Percentiles rank a stretch among this genome's conserved stretches.
phyloP scores from a whole-genome alignment of 2,797 vertebrate genomes.

The Cottoperca gobio region DNA sequence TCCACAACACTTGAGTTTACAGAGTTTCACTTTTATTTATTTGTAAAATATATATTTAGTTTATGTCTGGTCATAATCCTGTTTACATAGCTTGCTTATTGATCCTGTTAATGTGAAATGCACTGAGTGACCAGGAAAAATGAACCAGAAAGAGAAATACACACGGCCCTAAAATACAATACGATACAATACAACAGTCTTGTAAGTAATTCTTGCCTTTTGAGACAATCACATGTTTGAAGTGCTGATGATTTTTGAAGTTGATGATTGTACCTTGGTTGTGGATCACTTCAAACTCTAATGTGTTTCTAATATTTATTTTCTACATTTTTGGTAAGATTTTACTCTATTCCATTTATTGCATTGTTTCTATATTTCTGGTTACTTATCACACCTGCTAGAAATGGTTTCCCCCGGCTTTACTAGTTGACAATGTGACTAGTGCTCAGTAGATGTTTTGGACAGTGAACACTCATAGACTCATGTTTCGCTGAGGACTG shows the following conservation, averaged over 20 bases:
- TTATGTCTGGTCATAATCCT: slow-evolving; percentile 12
- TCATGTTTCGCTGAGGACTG: too few relatives aligned
- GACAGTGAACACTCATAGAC: neutral
- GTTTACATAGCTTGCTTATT: slow-evolving; percentile 12
- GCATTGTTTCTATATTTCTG: neutral
- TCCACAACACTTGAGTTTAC: neutral
- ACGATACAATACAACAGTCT: neutral
- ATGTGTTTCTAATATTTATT: neutral
- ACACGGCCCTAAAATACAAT: neutral
- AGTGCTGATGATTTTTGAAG: neutral
- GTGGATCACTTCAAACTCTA: neutral
- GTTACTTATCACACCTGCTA: neutral
- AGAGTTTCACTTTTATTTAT: neutral
- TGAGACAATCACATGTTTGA: neutral
- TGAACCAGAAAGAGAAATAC: neutral
- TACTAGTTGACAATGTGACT: neutral
- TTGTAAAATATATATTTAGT: neutral
- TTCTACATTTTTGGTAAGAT: neutral
- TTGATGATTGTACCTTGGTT: neutral
- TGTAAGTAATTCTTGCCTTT: neutral
- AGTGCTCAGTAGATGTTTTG: neutral
- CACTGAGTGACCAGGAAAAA: neutral
- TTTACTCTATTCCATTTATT: neutral
- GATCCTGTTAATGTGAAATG: neutral
- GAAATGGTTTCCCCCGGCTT: neutral